Evolutionary conservation across 2,888 invertebrate genomes (phyloP).

Genomic region (Electrophaes corylata): DNA sequence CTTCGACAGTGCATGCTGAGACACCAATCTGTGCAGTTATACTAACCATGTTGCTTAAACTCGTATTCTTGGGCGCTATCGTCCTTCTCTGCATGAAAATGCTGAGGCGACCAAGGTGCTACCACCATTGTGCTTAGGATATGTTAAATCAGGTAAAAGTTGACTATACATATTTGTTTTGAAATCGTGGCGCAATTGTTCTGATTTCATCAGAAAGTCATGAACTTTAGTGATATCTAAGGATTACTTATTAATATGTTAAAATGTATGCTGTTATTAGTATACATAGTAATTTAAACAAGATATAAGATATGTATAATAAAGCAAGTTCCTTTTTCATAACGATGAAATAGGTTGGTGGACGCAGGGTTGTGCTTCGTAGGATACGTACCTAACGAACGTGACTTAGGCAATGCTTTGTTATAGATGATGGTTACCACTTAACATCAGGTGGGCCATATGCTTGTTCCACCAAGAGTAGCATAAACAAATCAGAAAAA

Average conservation of each 20-base stretch:
- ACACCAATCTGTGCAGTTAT: conserved; percentile 36
- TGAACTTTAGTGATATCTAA: conserved; percentile 6
- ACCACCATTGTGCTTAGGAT: conserved; percentile 52
- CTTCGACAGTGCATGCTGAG: conserved; percentile 19
- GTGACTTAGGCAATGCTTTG: no score
- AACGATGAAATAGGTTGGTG: no score
- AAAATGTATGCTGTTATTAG: no score
- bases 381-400: no score
- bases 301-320: no score
- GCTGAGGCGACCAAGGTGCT: conserved; percentile 56
- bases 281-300: no score
- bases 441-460: no score
- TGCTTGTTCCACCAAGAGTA: no score
- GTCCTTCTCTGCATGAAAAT: conserved; percentile 71
- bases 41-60: conserved; percentile 65
- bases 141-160: conserved; percentile 25
- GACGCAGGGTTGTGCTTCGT: no score
- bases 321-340: no score
- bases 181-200: neutral
- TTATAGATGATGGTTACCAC: no score
- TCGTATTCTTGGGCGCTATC: conserved; percentile 67
- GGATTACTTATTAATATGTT: conserved; percentile 11
- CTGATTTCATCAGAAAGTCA: neutral
- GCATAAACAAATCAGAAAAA: no score
- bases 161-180: neutral